Evolutionary conservation across 2,888 invertebrate genomes (phyloP).

Genomic region (Polyommatus iphigenia): DNA sequence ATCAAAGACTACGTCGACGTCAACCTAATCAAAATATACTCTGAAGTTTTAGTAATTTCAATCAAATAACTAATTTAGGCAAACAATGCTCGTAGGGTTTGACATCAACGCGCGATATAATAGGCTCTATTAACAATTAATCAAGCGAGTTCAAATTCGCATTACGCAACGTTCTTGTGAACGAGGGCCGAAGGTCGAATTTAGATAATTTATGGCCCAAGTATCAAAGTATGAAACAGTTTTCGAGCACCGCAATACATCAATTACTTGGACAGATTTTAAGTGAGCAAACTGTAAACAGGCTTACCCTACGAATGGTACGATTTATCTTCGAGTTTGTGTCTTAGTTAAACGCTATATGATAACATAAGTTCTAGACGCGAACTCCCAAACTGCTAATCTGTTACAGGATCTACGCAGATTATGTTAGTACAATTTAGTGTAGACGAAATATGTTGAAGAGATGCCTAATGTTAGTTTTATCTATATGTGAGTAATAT

Average conservation of each 20-base stretch:
- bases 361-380: constrained; percentile 24
- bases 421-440: not conserved
- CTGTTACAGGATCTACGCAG: not conserved
- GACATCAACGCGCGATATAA: not conserved
- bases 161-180: constrained; percentile 8
- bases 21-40: not conserved
- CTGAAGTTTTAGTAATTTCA: not conserved
- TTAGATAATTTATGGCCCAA: constrained; percentile 4
- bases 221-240: constrained; percentile 24
- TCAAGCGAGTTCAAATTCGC: constrained; percentile 6
- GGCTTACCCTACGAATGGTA: constrained; percentile 15
- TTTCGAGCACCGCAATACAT: constrained; percentile 22
- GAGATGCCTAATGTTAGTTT: not conserved
- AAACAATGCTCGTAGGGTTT: constrained; percentile 3
- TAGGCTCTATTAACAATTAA: constrained; percentile 22
- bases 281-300: constrained; percentile 24
- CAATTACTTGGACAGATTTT: constrained; percentile 29
- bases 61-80: not conserved
- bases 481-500: not conserved
- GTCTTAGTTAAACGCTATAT: constrained; percentile 24
- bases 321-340: constrained; percentile 14
- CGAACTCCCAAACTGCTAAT: constrained; percentile 12
- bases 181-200: not conserved
- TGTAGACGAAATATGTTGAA: not conserved
- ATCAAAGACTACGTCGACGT: not conserved